These are phyloP conservation scores for Cochlearius cochlearius DNA, from an alignment of 2,113 vertebrate genomes.

Conservation along the genomic window DNA sequence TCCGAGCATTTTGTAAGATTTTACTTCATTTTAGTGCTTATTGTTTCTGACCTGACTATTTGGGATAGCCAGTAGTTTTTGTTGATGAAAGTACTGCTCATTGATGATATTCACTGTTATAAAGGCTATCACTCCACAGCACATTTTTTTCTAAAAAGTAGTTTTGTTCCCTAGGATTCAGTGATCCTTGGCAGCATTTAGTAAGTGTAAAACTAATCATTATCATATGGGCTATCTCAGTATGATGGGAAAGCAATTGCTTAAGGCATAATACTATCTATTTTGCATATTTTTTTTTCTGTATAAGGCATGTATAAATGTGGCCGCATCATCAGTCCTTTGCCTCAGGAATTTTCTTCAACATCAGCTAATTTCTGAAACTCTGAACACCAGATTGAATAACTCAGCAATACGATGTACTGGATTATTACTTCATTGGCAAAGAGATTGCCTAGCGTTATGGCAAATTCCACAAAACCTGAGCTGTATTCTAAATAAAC, in stretches of 20 bases:
- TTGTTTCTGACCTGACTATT: background rate
- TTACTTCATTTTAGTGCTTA: background rate
- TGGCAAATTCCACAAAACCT: background rate
- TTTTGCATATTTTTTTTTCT: background rate
- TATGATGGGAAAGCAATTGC: background rate
- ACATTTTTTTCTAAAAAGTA: background rate
- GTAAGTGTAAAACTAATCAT: background rate
- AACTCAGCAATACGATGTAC: background rate
- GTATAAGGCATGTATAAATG: background rate
- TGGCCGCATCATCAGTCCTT: background rate
- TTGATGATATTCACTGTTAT: background rate
- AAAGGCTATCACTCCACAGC: background rate
- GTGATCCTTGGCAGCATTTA: background rate
- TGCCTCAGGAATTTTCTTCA: slow-evolving; percentile 7
- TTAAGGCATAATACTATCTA: background rate
- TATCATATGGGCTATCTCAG: background rate
- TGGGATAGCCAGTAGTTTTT: background rate
- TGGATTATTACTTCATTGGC: background rate
- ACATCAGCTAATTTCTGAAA: slow-evolving; percentile 12
- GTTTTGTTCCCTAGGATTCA: background rate
- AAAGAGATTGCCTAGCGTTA: background rate
- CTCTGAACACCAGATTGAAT: background rate
- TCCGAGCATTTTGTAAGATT: background rate
- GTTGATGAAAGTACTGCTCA: background rate
- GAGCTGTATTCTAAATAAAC: background rate